Conservation (phyloP, 2,113 vertebrate genomes). For the Regulus satrapa region DNA sequence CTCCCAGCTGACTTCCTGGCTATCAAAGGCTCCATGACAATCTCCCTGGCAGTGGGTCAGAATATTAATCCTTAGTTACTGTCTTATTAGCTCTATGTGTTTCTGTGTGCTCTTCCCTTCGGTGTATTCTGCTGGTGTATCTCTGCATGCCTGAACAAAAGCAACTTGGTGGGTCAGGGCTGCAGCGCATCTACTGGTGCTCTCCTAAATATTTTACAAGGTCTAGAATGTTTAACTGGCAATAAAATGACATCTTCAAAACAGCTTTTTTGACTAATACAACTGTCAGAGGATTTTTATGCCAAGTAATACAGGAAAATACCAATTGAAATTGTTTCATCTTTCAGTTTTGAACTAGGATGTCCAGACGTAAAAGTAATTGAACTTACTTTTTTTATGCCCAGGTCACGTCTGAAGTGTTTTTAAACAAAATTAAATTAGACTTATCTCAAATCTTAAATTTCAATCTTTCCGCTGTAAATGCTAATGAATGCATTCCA, state of each 20-base stretch:
- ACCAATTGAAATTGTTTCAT: not conserved
- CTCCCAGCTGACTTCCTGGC: not conserved
- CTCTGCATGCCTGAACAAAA: not conserved
- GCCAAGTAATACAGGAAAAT: not conserved
- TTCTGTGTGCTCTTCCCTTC: not conserved
- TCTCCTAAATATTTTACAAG: not conserved
- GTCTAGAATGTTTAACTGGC: not conserved
- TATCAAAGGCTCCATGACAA: not conserved
- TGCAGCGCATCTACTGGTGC: not conserved
- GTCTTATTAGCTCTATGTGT: fast-evolving
- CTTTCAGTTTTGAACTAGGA: not conserved
- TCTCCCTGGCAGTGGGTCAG: not conserved
- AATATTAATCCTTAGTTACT: not conserved
- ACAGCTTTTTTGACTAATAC: not conserved
- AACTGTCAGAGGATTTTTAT: not conserved
- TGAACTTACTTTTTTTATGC: not conserved
- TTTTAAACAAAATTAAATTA: not conserved
- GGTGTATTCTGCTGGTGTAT: not conserved
- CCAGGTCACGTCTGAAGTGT: not conserved
- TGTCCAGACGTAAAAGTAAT: not conserved
- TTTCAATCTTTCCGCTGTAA: not conserved
- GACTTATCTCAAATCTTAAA: not conserved
- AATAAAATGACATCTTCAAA: not conserved
- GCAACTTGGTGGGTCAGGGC: not conserved
- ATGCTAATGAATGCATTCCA: not conserved